Evolutionary conservation across 2,888 invertebrate species (phyloP), one percentile per base, ranked within the genome.

Genomic region (Cordylochernes scorpioides): DNA sequence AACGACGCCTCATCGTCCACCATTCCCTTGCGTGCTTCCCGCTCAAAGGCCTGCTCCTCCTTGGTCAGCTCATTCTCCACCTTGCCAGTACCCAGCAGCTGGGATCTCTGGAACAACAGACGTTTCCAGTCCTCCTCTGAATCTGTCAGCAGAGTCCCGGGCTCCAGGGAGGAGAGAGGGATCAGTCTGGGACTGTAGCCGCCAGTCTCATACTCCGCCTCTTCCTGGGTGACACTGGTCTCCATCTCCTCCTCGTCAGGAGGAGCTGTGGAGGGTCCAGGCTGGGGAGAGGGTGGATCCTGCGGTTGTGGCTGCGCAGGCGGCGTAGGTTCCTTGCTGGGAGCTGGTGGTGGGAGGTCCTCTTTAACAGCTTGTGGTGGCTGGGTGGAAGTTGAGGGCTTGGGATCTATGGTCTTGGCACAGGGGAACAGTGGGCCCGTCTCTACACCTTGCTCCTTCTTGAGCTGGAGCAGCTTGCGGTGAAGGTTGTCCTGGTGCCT

Each of bases 401-500:
- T n/a, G n/a, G n/a, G n/a, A n/a, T n/a, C n/a, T n/a, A n/a, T n/a
- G n/a, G n/a, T n/a, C n/a, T n/a, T n/a, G n/a, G n/a, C 22, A 25
- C 49, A 44, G 10, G 53, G 54, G 38, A 54, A 54, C 30, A 53
- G 36, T 5, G 53, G 51, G 3, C 39, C 15, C 27, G 48, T 14
- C 15, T 58, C 58, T 14, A 67, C 64, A 1, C 67, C 71, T 51
- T 74, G 71, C 50, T 82, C 77, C 31, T 71, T 72, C 54, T 84
- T 88, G 10, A 97, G 61, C 42, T 80, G 65, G 50, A 73, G 69
- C 45, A 94, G 60, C 57, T 91, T 91, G 46, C 71, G 67, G 29
- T 71, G 64, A 39, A 94, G 59, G 54, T 78, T 78, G 40, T 70
- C 69, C 55, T 86, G 78, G 57, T 97, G 94, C 0, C 78, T 62